phyloP scores from a whole-genome alignment of 2,113 vertebrate species.

The Xenus cinereus region DNA sequence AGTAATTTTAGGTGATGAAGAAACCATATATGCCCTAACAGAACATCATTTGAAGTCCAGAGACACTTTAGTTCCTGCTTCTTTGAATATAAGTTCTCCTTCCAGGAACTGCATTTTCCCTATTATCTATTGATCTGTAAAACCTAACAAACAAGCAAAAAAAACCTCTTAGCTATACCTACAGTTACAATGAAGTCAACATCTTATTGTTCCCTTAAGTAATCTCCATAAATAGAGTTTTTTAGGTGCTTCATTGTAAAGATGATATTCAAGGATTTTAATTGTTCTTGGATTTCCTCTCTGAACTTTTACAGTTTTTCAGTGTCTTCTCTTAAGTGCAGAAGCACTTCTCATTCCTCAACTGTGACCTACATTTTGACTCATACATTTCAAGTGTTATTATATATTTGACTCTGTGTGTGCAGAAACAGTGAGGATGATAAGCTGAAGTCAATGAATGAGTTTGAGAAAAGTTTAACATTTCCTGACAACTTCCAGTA shows the following conservation, averaged over 20 bases:
- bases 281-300: not conserved
- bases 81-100: not conserved
- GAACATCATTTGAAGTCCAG: not conserved
- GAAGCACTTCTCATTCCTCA: not conserved
- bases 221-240: not conserved
- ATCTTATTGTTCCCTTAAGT: not conserved
- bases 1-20: not conserved
- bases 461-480: not conserved
- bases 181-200: not conserved
- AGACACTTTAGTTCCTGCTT: not conserved
- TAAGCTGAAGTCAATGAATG: not conserved
- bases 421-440: not conserved
- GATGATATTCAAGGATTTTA: not conserved
- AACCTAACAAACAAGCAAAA: not conserved
- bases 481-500: not conserved
- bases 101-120: not conserved
- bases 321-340: not conserved
- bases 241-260: not conserved
- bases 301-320: not conserved
- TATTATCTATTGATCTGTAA: not conserved
- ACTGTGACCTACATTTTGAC: not conserved
- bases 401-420: not conserved
- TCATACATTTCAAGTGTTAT: not conserved
- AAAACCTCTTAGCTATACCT: not conserved
- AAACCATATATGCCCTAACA: not conserved